phyloP scores from a whole-genome alignment of 2,113 vertebrate genomes.

The Oenanthe oenanthe region DNA sequence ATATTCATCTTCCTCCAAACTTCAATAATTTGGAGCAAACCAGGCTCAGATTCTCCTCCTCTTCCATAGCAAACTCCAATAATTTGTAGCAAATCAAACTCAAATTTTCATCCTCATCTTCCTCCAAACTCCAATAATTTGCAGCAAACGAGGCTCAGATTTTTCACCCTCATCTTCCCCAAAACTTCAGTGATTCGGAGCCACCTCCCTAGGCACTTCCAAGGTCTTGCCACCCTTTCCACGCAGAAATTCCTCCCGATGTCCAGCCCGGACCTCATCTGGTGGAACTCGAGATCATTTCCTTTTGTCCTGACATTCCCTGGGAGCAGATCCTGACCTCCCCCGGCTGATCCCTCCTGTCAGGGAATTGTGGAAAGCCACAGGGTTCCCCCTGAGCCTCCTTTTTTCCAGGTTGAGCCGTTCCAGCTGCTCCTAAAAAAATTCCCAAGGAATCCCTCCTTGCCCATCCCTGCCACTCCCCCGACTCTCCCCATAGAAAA shows the following conservation, averaged over 20 bases:
- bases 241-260: rapidly evolving
- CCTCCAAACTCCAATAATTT: rapidly evolving
- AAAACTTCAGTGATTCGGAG: rapidly evolving
- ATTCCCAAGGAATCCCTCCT: neutral
- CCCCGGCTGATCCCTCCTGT: neutral
- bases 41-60: neutral
- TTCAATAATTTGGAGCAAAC: rapidly evolving
- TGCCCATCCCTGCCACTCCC: no score
- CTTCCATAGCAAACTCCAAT: neutral
- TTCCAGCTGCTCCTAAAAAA: neutral
- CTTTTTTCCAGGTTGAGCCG: neutral
- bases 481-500: neutral
- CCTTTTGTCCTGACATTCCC: neutral
- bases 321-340: neutral
- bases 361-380: neutral
- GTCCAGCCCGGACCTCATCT: neutral
- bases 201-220: neutral
- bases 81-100: no score
- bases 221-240: neutral
- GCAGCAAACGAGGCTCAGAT: neutral
- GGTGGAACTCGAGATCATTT: neutral
- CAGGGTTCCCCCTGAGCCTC: neutral
- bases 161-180: neutral
- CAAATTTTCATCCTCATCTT: neutral
- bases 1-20: neutral